These are phyloP conservation scores for Nematopogon swammerdamellus DNA, from an alignment of 2,888 invertebrate genomes.

Conservation along the genomic window DNA sequence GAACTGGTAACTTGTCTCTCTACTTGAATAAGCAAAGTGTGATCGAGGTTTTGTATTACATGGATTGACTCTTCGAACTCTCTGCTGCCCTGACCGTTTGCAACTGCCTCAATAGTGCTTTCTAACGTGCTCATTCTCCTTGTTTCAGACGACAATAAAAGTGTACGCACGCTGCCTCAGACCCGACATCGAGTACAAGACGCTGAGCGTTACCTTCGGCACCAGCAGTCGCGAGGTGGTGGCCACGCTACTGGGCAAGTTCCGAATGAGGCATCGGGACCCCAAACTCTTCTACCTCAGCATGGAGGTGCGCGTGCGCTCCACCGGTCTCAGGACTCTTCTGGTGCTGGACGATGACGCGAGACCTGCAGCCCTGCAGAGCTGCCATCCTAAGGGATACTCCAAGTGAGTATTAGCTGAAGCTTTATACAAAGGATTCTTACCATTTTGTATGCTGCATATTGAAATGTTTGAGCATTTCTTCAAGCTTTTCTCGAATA, in stretches of 20 bases:
- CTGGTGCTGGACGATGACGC: conserved; percentile 85
- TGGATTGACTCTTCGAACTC: too few species aligned
- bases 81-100: too few species aligned
- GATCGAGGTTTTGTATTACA: too few species aligned
- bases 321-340: conserved; percentile 78
- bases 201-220: conserved; percentile 83
- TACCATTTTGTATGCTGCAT: too few species aligned
- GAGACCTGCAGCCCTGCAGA: conserved; percentile 85
- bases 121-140: too few species aligned
- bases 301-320: conserved; percentile 89
- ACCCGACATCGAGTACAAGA: conserved; percentile 95
- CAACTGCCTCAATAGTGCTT: too few species aligned
- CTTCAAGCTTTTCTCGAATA: too few species aligned
- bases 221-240: conserved; percentile 88
- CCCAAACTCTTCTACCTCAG: conserved; percentile 90
- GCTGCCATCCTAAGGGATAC: conserved; percentile 92
- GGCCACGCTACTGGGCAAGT: conserved; percentile 79
- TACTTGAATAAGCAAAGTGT: too few species aligned
- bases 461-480: too few species aligned
- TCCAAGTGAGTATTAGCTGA: conserved; percentile 63
- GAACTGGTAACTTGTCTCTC: too few species aligned
- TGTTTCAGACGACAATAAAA: conserved; percentile 80
- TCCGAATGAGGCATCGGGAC: conserved; percentile 88
- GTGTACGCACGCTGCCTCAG: conserved; percentile 87
- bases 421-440: too few species aligned